These are phyloP conservation scores for Hormiphora californensis DNA, from an alignment of 37 sponge, comb jelly and placozoan genomes.

Conservation along the genomic window DNA sequence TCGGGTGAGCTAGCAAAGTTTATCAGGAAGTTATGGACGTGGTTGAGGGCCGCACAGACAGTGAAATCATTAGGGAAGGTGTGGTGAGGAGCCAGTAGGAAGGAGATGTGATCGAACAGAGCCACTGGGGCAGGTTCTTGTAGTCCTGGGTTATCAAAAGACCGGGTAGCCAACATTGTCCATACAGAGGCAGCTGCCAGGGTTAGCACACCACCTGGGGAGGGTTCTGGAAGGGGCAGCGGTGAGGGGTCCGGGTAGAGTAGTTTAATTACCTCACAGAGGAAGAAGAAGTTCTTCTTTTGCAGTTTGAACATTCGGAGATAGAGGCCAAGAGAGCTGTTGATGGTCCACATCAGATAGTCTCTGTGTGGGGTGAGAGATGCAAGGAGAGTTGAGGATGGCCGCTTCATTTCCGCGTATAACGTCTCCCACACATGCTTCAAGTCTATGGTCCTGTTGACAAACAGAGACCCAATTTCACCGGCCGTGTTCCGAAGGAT, in stretches of 20 bases:
- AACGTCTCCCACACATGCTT: neutral
- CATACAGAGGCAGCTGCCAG: conserved; percentile 26
- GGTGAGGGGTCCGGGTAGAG: conserved; percentile 9
- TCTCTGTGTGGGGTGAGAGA: conserved; percentile 24
- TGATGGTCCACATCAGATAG: conserved; percentile 37
- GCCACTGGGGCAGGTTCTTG: neutral
- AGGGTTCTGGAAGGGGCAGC: conserved; percentile 30
- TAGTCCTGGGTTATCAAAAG: conserved; percentile 16
- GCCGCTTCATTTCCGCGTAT: neutral
- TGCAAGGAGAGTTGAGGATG: conserved; percentile 3
- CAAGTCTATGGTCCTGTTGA: neutral
- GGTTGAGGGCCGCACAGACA: conserved; percentile 23
- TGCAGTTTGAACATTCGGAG: conserved; percentile 11
- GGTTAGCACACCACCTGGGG: neutral
- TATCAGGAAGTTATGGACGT: conserved; percentile 16
- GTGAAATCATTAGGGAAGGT: neutral
- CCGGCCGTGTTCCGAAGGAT: neutral
- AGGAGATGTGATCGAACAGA: conserved; percentile 14
- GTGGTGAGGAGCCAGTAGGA: conserved; percentile 19
- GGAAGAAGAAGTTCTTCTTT: conserved; percentile 1
- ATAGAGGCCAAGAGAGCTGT: neutral
- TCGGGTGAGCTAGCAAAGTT: neutral
- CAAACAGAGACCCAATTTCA: conserved; percentile 4
- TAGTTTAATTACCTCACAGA: conserved; percentile 29
- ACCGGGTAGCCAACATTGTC: conserved; percentile 10